Evolutionary conservation across 2,113 vertebrate genomes (phyloP).

Genomic region (Myxocyprinus asiaticus): DNA sequence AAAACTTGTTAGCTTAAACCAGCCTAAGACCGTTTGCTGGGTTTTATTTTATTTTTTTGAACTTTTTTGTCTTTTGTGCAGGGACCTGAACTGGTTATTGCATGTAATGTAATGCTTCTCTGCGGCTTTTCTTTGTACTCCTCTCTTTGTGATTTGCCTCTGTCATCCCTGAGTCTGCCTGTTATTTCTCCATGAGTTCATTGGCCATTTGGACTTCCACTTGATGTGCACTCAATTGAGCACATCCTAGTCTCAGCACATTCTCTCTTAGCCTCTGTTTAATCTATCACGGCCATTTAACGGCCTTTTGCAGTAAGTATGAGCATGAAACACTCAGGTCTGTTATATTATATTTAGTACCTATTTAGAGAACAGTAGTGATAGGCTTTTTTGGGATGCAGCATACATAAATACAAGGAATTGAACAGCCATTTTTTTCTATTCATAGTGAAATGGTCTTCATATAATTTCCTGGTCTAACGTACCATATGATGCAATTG

Average conservation of each 20-base stretch:
- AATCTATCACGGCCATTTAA: conserved; percentile 16
- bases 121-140: background rate
- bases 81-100: background rate
- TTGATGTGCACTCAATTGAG: conserved; percentile 12
- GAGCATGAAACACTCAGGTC: background rate
- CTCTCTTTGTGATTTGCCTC: background rate
- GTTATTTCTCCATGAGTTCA: conserved; percentile 40
- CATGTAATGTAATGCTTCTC: conserved; percentile 18
- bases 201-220: conserved; percentile 28
- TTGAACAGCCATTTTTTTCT: conserved; percentile 5
- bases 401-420: background rate
- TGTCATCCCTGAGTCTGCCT: conserved; percentile 14
- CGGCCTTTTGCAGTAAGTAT: background rate
- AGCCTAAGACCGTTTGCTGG: too few relatives aligned
- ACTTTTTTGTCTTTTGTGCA: too few relatives aligned
- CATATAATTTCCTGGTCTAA: conserved; percentile 11
- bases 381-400: background rate
- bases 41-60: too few relatives aligned
- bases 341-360: background rate
- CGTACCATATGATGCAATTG: conserved; percentile 23
- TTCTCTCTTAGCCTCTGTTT: conserved; percentile 9
- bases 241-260: conserved; percentile 34
- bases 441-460: conserved; percentile 22
- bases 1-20: too few relatives aligned
- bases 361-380: background rate